These are phyloP conservation scores for Anthoscopus minutus DNA, from an alignment of 2,113 vertebrate genomes.

Conservation along the genomic window DNA sequence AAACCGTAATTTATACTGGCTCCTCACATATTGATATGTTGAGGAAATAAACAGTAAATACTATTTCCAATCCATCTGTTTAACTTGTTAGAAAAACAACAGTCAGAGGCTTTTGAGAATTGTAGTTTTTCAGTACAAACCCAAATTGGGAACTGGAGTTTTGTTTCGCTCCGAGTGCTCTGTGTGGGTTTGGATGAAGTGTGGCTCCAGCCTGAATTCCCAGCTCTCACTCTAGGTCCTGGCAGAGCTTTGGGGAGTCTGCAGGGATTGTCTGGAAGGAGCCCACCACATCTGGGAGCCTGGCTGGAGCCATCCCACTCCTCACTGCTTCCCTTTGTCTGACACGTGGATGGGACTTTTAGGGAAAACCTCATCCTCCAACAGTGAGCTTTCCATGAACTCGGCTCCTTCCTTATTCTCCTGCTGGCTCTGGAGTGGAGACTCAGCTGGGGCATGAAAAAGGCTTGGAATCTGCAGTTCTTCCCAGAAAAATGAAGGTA, in stretches of 20 bases:
- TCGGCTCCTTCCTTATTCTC: rapidly evolving
- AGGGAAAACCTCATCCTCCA: background rate
- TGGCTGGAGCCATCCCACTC: background rate
- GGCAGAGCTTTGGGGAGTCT: background rate
- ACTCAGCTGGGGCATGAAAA: background rate
- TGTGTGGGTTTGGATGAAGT: background rate
- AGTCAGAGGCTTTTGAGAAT: constrained; percentile 68
- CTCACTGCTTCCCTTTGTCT: background rate
- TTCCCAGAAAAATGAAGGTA: background rate
- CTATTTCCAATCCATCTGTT: constrained; percentile 78
- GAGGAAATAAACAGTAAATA: constrained; percentile 78
- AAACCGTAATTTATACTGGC: constrained; percentile 71
- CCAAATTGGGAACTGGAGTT: background rate
- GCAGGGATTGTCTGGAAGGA: background rate
- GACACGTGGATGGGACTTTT: rapidly evolving
- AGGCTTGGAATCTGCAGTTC: background rate
- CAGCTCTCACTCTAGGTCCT: background rate
- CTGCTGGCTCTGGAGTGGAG: background rate
- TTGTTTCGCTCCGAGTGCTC: background rate
- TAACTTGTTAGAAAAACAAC: constrained; percentile 68
- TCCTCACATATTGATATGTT: constrained; percentile 77
- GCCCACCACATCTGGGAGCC: background rate
- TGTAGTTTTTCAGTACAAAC: constrained; percentile 2
- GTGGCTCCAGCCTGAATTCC: background rate
- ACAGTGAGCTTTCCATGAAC: background rate